Percentiles rank a stretch among this genome's conserved stretches.
Conservation (phyloP, 2,797 vertebrate species). For the Melanotaenia parkinsoni region DNA sequence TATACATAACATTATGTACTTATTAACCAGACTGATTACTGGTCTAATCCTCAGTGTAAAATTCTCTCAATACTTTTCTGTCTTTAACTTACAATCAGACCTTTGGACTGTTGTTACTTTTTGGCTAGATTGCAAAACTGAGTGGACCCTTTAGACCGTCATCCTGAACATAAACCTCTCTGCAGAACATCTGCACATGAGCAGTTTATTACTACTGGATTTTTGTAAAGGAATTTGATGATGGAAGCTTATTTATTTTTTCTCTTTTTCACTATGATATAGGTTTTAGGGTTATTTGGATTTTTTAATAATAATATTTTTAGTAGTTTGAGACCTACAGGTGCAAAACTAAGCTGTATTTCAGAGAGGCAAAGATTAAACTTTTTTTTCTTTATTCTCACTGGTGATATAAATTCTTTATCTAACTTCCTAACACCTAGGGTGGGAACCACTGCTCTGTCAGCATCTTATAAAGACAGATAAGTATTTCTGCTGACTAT, state of each 20-base stretch:
- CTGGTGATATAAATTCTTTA: not conserved
- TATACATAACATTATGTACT: constrained; percentile 25
- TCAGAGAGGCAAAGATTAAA: not conserved
- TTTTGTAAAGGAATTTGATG: not conserved
- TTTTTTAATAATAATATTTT: not conserved
- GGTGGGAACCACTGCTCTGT: not conserved
- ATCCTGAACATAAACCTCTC: constrained; percentile 10
- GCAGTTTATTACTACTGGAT: not conserved
- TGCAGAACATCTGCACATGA: not conserved
- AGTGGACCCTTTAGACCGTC: constrained; percentile 8
- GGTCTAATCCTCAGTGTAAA: constrained; percentile 18
- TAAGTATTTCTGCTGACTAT: constrained; percentile 3
- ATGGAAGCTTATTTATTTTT: not conserved
- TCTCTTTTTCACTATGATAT: too few relatives aligned
- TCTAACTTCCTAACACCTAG: not conserved
- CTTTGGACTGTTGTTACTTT: constrained; percentile 31
- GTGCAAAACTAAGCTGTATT: not conserved
- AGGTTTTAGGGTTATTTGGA: too few relatives aligned
- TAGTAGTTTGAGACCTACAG: not conserved
- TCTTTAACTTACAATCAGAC: constrained; percentile 27
- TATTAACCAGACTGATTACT: constrained; percentile 36
- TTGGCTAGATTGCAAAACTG: constrained; percentile 8
- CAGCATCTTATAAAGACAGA: constrained; percentile 10
- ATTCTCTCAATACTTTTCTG: constrained; percentile 32
- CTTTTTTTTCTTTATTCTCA: not conserved